phyloP scores from a whole-genome alignment of 2,797 vertebrate genomes.

The Tarsius wallacei region DNA sequence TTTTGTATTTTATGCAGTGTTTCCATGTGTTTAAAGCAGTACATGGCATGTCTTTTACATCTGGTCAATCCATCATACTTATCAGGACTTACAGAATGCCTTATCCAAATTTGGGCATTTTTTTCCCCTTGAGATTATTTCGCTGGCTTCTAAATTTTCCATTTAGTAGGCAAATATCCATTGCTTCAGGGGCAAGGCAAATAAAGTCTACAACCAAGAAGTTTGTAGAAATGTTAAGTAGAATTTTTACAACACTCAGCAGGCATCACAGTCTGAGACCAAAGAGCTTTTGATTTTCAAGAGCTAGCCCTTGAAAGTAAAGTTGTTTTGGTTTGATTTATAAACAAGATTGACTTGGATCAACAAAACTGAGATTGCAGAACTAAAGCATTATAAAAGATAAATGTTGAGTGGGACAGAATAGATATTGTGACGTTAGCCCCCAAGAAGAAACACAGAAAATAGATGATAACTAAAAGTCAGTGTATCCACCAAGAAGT shows the following conservation, averaged over 20 bases:
- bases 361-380: not conserved
- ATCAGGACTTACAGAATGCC: not conserved
- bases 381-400: not conserved
- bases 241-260: not conserved
- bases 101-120: not conserved
- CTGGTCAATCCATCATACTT: not conserved
- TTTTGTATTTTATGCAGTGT: not conserved
- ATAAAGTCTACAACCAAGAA: not conserved
- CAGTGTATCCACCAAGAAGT: not conserved
- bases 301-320: not conserved
- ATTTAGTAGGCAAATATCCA: not conserved
- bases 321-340: slow-evolving; percentile 58
- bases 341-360: slow-evolving; percentile 14
- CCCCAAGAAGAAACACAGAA: not conserved
- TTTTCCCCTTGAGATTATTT: slow-evolving; percentile 38
- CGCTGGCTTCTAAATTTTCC: not conserved
- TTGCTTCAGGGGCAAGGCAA: not conserved
- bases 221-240: not conserved
- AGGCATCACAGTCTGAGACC: slow-evolving; percentile 1
- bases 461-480: slow-evolving; percentile 39
- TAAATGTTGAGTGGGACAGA: not conserved
- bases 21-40: slow-evolving; percentile 9
- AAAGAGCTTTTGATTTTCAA: slow-evolving; percentile 57
- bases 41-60: not conserved
- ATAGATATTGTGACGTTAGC: not conserved